Evolutionary conservation across 2,888 invertebrate species (phyloP), one percentile per base, ranked within the genome.

Genomic region (Petrolisthes manimaculis): DNA sequence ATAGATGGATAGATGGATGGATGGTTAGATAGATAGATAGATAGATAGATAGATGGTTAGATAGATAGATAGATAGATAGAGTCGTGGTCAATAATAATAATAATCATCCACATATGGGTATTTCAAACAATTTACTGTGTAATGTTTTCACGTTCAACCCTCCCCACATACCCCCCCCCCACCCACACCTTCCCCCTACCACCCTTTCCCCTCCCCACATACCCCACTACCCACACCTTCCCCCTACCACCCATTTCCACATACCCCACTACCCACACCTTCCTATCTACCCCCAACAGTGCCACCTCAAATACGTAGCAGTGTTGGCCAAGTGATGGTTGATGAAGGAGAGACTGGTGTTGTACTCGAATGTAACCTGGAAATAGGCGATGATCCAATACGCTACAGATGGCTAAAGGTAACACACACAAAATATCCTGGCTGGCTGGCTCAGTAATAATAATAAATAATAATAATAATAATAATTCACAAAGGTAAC

Each of bases 311-410:
- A 3, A 74, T 89, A 75, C 85, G 87, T 69, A 51, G 86, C 24
- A 37, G n/a, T 5, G 14, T 67, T 4, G 71, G 67, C 4, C 71
- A 79, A 24, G 24, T 89, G 53, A 56, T 21, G 37, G 55, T 85
- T 71, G 67, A 67, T 51, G 88, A 86, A 61, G 88, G 89, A 6
- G 85, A 89, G 81, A 81, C 51, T n/a, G 86, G 86, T 67, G 88
- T 77, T 5, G 88, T 89, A 51, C 67, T 90, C 55, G 86, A 90
- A 21, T 90, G 90, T 54, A n/a, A 61, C 37, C 53, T 89, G 61
- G 90, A 90, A 24, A 88, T 90, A 21, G 90, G 90, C 21, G 89
- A 90, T 61, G 90, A 90, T 61, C 90, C 90, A 55, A 84, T 90
- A 12, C 18, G 84, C 18, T 90, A 88, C 81, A 55, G 87, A n/a